Percentiles rank a stretch among this genome's conserved stretches.
These are phyloP conservation scores for Drosophila virilis DNA, from an alignment of 1,140 invertebrate genomes.

Conservation along the genomic window DNA sequence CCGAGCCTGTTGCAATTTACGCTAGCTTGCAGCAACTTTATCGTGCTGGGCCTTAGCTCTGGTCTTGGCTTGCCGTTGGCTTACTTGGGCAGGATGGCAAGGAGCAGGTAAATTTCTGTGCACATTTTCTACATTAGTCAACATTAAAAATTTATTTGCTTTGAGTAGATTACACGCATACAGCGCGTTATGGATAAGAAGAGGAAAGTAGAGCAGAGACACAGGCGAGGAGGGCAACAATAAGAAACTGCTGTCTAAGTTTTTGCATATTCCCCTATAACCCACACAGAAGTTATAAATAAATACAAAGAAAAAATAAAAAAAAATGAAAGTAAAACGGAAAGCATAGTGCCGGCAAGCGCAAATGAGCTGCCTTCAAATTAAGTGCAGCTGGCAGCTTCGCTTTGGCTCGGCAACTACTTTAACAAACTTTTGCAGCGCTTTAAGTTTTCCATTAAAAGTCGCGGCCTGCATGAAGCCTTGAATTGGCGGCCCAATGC, in stretches of 20 bases:
- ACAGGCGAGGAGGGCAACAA: slow-evolving; percentile 25
- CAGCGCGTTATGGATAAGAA: slow-evolving; percentile 25
- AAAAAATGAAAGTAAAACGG: background rate
- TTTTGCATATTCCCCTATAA: slow-evolving; percentile 42
- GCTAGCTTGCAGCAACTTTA: slow-evolving; percentile 27
- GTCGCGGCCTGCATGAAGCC: slow-evolving; percentile 29
- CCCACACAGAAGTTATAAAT: slow-evolving; percentile 50
- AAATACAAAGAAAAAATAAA: slow-evolving; percentile 9
- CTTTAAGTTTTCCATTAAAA: slow-evolving; percentile 68
- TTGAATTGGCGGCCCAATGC: slow-evolving; percentile 1
- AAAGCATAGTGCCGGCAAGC: slow-evolving; percentile 45
- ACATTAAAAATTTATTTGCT: slow-evolving; percentile 81
- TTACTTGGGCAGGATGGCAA: slow-evolving; percentile 43
- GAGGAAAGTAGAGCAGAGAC: background rate
- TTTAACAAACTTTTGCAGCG: slow-evolving; percentile 65
- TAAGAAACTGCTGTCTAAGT: slow-evolving; percentile 54
- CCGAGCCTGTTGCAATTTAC: slow-evolving; percentile 57
- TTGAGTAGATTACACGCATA: slow-evolving; percentile 77
- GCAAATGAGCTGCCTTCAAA: slow-evolving; percentile 75
- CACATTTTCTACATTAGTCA: slow-evolving; percentile 81
- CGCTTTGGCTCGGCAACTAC: slow-evolving; percentile 60
- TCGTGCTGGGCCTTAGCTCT: slow-evolving; percentile 1
- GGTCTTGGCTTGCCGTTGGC: slow-evolving; percentile 11
- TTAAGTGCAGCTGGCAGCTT: slow-evolving; percentile 79
- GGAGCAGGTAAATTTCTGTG: slow-evolving; percentile 70